phyloP scores from a whole-genome alignment of 2,797 vertebrate genomes.

The Liparis tanakae region DNA sequence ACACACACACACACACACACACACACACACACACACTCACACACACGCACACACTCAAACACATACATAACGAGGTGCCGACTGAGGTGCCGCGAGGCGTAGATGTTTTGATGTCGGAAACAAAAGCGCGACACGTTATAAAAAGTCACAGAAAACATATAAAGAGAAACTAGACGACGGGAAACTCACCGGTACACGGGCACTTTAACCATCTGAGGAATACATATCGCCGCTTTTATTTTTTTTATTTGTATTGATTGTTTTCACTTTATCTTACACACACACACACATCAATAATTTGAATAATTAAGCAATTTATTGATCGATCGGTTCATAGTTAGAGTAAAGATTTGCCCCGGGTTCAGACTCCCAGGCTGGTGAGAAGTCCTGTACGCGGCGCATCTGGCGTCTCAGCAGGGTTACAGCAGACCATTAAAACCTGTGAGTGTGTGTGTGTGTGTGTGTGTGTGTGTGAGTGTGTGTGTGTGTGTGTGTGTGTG shows the following conservation, averaged over 20 bases:
- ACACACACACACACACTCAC: background rate
- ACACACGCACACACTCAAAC: background rate
- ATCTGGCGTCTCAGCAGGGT: slow-evolving; percentile 40
- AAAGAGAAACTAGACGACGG: too few relatives aligned
- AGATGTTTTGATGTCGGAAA: slow-evolving; percentile 13
- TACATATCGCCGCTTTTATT: too few relatives aligned
- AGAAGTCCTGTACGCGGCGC: background rate
- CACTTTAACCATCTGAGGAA: too few relatives aligned
- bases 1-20: slow-evolving; percentile 1
- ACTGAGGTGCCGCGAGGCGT: slow-evolving; percentile 41
- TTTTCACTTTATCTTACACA: background rate
- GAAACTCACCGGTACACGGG: too few relatives aligned
- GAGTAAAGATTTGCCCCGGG: background rate
- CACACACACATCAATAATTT: background rate
- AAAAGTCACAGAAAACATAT: too few relatives aligned
- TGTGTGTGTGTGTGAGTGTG: background rate
- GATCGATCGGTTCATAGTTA: background rate
- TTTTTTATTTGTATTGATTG: too few relatives aligned
- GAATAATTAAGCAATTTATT: background rate
- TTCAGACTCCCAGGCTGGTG: background rate
- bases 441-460: background rate
- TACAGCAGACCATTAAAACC: slow-evolving; percentile 36
- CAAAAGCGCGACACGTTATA: too few relatives aligned
- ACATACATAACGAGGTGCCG: slow-evolving; percentile 8
- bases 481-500: background rate